Percentiles rank a stretch among this genome's conserved stretches.
phyloP scores from a whole-genome alignment of 2,113 vertebrate species.

The Regulus satrapa region DNA sequence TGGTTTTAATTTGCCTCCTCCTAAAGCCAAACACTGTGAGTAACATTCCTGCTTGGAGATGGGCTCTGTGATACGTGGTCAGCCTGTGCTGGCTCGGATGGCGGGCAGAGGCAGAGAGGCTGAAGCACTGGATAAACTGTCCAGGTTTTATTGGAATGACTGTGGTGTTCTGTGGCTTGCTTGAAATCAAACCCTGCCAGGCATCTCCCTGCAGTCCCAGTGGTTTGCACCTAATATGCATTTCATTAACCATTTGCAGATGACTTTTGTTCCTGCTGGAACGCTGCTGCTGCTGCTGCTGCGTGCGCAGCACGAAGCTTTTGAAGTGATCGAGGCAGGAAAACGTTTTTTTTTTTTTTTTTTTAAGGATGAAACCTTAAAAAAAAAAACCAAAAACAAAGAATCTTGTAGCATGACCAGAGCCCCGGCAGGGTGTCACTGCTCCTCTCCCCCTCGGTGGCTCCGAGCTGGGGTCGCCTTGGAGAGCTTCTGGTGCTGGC shows the following conservation, averaged over 20 bases:
- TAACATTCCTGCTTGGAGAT: neutral
- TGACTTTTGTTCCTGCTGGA: neutral
- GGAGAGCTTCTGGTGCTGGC: fast-evolving
- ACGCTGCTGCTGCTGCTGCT: neutral
- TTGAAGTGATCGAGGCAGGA: neutral
- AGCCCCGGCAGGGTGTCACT: neutral
- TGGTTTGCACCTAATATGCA: neutral
- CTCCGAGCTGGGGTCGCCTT: neutral
- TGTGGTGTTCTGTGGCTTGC: neutral
- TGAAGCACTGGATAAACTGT: neutral
- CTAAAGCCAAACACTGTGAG: neutral
- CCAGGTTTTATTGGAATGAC: neutral
- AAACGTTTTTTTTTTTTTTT: too few species aligned
- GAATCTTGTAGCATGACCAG: too few species aligned
- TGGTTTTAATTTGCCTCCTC: neutral
- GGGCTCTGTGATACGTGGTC: neutral
- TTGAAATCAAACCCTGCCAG: neutral
- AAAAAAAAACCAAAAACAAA: too few species aligned
- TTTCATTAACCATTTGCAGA: neutral
- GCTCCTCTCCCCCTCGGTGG: neutral
- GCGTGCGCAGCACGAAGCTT: neutral
- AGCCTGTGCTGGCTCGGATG: neutral
- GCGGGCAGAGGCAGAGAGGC: neutral
- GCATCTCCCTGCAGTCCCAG: neutral
- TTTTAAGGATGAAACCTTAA: neutral